Percentiles rank a stretch among this genome's conserved stretches.
phyloP scores from a whole-genome alignment of 1,140 invertebrate species.

The Lanistes nyassanus region DNA sequence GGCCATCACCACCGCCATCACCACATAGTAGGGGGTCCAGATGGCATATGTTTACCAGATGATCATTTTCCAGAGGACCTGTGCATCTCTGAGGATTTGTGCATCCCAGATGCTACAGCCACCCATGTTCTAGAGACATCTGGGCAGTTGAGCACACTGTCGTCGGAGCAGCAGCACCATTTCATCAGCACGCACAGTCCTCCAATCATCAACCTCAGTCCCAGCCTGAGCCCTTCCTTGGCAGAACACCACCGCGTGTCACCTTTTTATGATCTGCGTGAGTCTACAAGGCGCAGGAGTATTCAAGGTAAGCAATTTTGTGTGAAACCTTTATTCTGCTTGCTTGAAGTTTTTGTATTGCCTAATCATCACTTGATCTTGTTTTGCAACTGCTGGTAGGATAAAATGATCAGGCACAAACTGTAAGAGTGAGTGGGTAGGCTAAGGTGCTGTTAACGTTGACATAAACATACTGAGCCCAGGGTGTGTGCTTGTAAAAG shows the following conservation, averaged over 20 bases:
- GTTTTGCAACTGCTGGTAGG: too few species aligned
- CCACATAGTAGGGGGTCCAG: constrained; percentile 28
- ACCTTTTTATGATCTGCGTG: constrained; percentile 63
- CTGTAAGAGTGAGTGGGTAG: too few species aligned
- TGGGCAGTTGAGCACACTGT: constrained; percentile 7
- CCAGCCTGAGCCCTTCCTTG: constrained; percentile 61
- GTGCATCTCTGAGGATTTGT: constrained; percentile 18
- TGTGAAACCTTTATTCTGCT: constrained; percentile 1
- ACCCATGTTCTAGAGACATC: constrained; percentile 26
- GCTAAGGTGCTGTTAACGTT: too few species aligned
- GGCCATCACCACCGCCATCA: constrained; percentile 32
- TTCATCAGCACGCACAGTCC: constrained; percentile 64
- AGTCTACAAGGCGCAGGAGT: constrained; percentile 56
- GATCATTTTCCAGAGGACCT: constrained; percentile 11
- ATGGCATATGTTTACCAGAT: constrained; percentile 31
- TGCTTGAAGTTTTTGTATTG: too few species aligned
- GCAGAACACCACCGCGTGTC: constrained; percentile 57
- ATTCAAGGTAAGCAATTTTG: constrained; percentile 52
- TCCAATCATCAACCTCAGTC: constrained; percentile 65
- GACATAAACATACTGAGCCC: too few species aligned
- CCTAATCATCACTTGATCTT: too few species aligned
- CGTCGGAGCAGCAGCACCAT: constrained; percentile 31
- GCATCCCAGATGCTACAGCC: constrained; percentile 12
- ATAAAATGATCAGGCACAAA: too few species aligned
- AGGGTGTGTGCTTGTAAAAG: too few species aligned